Conservation (phyloP, 2,797 vertebrate genomes). For the Gymnopithys bicolor region DNA sequence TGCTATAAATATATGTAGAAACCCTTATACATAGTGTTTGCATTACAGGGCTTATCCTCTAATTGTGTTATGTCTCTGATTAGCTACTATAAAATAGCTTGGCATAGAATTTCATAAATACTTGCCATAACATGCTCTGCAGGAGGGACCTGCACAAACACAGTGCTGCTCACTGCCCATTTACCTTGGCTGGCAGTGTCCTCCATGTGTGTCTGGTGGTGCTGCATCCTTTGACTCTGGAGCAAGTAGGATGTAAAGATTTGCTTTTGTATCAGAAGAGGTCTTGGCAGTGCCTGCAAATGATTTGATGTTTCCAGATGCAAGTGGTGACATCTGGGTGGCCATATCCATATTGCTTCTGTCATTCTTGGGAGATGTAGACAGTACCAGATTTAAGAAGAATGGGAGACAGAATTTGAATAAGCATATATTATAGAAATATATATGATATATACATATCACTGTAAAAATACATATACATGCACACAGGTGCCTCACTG, state of each 20-base stretch:
- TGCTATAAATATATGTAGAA: neutral
- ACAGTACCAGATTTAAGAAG: neutral
- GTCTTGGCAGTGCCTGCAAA: neutral
- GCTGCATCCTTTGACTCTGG: neutral
- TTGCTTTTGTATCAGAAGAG: neutral
- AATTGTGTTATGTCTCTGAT: neutral
- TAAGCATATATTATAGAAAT: neutral
- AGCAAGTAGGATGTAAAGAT: neutral
- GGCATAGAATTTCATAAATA: neutral
- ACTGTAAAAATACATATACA: neutral
- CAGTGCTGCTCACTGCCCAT: fast-evolving
- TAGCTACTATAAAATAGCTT: neutral
- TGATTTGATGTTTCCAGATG: neutral
- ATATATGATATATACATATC: neutral
- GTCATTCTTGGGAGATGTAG: neutral
- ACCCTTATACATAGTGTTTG: neutral
- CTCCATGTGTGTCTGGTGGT: fast-evolving
- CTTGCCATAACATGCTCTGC: neutral
- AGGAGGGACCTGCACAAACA: neutral
- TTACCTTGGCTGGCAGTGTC: neutral
- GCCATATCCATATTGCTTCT: neutral
- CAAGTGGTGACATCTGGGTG: neutral
- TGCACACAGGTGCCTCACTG: fast-evolving
- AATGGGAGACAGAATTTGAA: neutral
- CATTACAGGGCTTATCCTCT: neutral